Conservation (phyloP, 2,113 vertebrate species). For the Marmota flaviventris region DNA sequence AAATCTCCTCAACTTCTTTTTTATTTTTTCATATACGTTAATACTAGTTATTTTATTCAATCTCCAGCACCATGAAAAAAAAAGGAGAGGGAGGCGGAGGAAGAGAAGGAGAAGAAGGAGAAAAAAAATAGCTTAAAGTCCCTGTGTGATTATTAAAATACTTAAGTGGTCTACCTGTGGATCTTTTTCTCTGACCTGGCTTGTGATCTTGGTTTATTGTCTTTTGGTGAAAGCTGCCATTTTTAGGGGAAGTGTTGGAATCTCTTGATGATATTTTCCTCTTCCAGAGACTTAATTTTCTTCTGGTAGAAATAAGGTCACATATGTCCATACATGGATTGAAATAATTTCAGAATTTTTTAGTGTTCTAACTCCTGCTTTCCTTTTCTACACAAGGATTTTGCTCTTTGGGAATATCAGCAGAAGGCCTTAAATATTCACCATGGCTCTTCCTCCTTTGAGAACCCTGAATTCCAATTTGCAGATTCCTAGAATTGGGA, state of each 20-base stretch:
- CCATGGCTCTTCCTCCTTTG: not conserved
- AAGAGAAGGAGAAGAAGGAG: too few species aligned
- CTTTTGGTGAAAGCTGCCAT: not conserved
- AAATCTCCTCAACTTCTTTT: not conserved
- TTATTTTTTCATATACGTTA: not conserved
- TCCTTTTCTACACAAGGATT: not conserved
- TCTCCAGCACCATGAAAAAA: too few species aligned
- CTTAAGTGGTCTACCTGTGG: not conserved
- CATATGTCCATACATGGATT: not conserved
- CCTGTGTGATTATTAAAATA: not conserved
- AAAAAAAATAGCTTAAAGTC: not conserved
- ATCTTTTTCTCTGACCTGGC: not conserved
- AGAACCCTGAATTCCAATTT: not conserved
- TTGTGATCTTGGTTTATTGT: not conserved
- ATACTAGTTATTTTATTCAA: not conserved
- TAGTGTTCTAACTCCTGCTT: not conserved
- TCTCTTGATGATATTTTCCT: not conserved
- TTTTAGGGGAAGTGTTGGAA: not conserved
- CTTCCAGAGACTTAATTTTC: not conserved
- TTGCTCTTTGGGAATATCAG: not conserved
- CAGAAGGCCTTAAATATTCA: not conserved
- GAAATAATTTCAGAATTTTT: conserved; percentile 21
- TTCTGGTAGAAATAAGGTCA: not conserved
- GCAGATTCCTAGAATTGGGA: not conserved
- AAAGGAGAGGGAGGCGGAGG: too few species aligned